These are phyloP conservation scores for Diogma glabrata DNA, from an alignment of 2,888 invertebrate species.

Conservation along the genomic window DNA sequence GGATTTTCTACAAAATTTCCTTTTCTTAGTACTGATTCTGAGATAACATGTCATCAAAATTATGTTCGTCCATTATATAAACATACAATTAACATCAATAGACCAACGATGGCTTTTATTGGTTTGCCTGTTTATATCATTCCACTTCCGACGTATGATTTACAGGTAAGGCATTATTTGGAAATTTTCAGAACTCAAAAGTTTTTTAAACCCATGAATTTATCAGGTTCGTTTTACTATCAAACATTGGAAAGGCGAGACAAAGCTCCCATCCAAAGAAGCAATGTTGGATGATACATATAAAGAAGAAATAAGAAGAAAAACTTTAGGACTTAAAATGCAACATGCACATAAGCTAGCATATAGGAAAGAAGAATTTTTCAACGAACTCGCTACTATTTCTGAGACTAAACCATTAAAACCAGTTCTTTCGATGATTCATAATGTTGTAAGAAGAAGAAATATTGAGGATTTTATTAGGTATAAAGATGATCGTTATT, in stretches of 20 bases:
- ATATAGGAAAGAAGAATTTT: constrained; percentile 51
- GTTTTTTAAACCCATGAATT: no score
- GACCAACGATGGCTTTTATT: constrained; percentile 69
- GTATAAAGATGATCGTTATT: constrained; percentile 49
- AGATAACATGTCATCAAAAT: constrained; percentile 57
- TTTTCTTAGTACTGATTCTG: constrained; percentile 56
- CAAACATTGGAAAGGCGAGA: constrained; percentile 48
- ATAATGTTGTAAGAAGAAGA: constrained; percentile 51
- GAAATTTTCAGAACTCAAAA: no score
- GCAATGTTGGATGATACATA: constrained; percentile 52
- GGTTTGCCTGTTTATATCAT: constrained; percentile 71
- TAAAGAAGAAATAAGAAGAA: constrained; percentile 46
- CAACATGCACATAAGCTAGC: constrained; percentile 72
- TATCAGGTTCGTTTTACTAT: constrained; percentile 58
- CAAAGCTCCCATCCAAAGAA: constrained; percentile 46
- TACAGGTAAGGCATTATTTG: no score
- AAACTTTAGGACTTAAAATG: constrained; percentile 49
- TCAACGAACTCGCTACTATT: constrained; percentile 50
- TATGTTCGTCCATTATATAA: constrained; percentile 75
- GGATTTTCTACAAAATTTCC: constrained; percentile 63
- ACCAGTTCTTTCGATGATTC: constrained; percentile 54
- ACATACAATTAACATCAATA: constrained; percentile 68
- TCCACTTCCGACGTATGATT: constrained; percentile 72
- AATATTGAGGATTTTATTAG: constrained; percentile 48
- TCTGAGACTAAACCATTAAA: constrained; percentile 50